A percentile compares a stretch with the other conserved stretches of the same genome.
Conservation (phyloP, 2,797 vertebrate species). For the Vultur gryphus region DNA sequence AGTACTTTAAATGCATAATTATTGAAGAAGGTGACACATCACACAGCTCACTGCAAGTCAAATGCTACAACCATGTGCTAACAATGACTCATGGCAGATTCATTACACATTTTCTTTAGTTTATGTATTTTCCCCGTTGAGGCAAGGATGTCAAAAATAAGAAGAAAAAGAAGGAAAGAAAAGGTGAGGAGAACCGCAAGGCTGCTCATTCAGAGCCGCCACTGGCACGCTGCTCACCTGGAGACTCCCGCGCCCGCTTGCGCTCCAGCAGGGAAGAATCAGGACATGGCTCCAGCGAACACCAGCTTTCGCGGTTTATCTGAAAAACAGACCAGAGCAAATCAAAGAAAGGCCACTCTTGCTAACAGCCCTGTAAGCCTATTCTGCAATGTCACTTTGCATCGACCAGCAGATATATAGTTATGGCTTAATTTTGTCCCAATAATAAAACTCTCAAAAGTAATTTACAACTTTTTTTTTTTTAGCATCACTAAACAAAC, state of each 20-base stretch:
- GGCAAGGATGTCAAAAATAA: neutral
- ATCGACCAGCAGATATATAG: neutral
- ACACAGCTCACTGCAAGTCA: slow-evolving; percentile 5
- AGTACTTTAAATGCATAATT: neutral
- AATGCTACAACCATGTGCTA: neutral
- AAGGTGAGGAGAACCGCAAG: neutral
- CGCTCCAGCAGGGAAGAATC: slow-evolving; percentile 63
- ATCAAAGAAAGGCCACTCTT: neutral
- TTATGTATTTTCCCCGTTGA: neutral
- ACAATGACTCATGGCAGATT: neutral
- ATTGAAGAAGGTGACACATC: neutral
- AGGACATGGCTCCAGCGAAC: slow-evolving; percentile 69
- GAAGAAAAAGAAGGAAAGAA: neutral
- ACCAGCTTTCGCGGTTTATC: slow-evolving; percentile 90
- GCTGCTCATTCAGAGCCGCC: neutral
- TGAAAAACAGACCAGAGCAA: slow-evolving; percentile 58
- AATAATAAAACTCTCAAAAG: neutral
- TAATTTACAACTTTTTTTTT: neutral
- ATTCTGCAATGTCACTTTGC: neutral
- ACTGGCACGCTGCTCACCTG: slow-evolving; percentile 57
- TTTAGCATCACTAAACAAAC: neutral
- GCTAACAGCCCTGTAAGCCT: rapidly evolving
- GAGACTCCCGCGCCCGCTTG: slow-evolving; percentile 5
- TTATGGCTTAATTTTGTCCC: neutral
- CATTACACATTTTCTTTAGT: neutral